phyloP scores from a whole-genome alignment of 2,888 invertebrate species.

The Ochropleura plecta region DNA sequence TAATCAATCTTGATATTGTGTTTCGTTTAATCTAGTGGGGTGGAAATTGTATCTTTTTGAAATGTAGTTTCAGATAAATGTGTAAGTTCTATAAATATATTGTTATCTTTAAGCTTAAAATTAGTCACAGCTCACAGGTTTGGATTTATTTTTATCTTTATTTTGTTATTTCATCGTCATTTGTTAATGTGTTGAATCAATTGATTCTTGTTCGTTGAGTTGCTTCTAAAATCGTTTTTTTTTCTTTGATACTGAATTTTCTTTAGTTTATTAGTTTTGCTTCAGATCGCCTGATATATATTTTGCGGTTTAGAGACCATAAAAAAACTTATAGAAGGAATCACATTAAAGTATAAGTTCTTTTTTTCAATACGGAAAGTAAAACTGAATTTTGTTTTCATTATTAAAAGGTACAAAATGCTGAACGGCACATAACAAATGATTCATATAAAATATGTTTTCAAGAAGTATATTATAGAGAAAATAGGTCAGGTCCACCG shows the following conservation, averaged over 20 bases:
- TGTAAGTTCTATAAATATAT: conserved; percentile 11
- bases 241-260: too few relatives aligned
- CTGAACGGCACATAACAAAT: not conserved
- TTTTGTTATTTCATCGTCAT: not conserved
- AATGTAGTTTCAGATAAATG: conserved; percentile 6
- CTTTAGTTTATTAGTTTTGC: too few relatives aligned
- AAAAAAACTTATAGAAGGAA: too few relatives aligned
- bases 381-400: not conserved
- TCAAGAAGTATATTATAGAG: conserved; percentile 12
- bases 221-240: not conserved
- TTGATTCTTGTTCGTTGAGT: not conserved
- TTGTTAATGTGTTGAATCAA: not conserved
- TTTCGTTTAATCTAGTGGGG: conserved; percentile 36
- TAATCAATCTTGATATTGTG: conserved; percentile 36
- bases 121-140: not conserved
- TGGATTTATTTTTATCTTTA: not conserved
- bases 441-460: conserved; percentile 2
- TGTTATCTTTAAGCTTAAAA: not conserved
- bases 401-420: not conserved
- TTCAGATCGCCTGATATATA: too few relatives aligned
- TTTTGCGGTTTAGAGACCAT: too few relatives aligned
- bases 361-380: not conserved
- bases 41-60: conserved; percentile 38
- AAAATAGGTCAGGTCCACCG: conserved; percentile 43
- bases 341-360: too few relatives aligned